A percentile compares a stretch with the other conserved stretches of the same genome.
phyloP scores from a whole-genome alignment of 2,113 vertebrate species.

The Probosciger aterrimus region DNA sequence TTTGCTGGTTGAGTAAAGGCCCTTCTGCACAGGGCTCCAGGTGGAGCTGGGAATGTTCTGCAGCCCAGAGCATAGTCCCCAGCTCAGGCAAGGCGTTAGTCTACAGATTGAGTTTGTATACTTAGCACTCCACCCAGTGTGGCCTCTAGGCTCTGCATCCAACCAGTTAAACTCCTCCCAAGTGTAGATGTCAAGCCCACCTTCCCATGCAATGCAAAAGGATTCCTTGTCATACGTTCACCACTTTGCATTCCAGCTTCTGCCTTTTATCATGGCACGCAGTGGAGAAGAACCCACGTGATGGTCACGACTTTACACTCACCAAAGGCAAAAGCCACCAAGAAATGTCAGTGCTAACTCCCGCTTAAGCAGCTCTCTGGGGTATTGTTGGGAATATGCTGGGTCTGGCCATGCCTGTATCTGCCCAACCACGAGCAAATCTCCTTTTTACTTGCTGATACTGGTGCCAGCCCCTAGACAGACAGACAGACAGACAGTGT shows the following conservation, averaged over 20 bases:
- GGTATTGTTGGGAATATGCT: neutral
- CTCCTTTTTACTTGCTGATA: neutral
- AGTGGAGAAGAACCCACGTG: neutral
- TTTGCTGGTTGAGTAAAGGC: neutral
- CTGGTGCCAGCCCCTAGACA: neutral
- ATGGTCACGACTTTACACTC: neutral
- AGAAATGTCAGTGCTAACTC: neutral
- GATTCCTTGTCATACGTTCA: neutral
- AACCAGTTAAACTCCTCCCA: neutral
- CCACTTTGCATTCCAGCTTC: neutral
- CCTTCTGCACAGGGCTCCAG: neutral
- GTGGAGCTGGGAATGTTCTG: neutral
- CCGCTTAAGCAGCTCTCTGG: neutral
- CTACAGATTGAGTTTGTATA: neutral
- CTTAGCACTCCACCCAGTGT: conserved; percentile 20
- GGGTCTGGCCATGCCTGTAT: neutral
- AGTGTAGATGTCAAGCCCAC: neutral
- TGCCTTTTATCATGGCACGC: neutral
- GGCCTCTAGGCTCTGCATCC: neutral
- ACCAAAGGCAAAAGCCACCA: neutral
- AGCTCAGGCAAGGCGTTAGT: neutral
- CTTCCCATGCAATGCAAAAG: neutral
- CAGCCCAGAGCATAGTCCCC: neutral
- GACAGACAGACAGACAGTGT: neutral
- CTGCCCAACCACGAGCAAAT: neutral